A percentile compares a stretch with the other conserved stretches of the same genome.
Evolutionary conservation across 1,140 invertebrate genomes (phyloP).

Genomic region (Trichonephila inaurata): DNA sequence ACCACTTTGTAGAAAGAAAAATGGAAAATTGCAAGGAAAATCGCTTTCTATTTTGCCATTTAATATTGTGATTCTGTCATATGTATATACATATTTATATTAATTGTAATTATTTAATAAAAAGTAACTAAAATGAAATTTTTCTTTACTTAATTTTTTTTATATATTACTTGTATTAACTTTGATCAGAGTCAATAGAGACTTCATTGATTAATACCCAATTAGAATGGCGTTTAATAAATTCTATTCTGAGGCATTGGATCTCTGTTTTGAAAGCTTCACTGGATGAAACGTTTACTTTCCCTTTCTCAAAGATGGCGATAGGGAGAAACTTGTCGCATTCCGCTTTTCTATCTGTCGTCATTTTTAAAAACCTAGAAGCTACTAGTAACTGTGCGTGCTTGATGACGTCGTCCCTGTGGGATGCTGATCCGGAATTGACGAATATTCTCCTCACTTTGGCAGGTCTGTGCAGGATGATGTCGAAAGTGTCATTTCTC

Average conservation of each 20-base stretch:
- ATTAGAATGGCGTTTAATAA: conserved; percentile 63
- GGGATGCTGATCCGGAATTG: conserved; percentile 32
- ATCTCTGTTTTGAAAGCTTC: background rate
- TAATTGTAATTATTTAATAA: no score
- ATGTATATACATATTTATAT: no score
- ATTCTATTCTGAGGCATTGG: conserved; percentile 67
- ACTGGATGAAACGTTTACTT: conserved; percentile 13
- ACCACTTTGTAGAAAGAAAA: no score
- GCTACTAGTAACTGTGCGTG: conserved; percentile 43
- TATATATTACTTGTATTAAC: no score
- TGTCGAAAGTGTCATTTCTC: conserved; percentile 73
- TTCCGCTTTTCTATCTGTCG: conserved; percentile 43
- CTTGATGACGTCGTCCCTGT: conserved; percentile 53
- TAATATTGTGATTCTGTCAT: no score
- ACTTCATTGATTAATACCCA: conserved; percentile 73
- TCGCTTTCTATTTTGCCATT: no score
- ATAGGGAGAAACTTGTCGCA: conserved; percentile 47
- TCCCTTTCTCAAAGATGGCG: conserved; percentile 62
- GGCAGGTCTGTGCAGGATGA: conserved; percentile 50
- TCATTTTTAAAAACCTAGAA: conserved; percentile 35
- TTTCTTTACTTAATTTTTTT: no score
- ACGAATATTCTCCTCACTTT: conserved; percentile 50
- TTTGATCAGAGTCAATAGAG: conserved; percentile 31
- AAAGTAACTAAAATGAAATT: no score
- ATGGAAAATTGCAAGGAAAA: no score